Percentiles rank a stretch among this genome's conserved stretches.
These are phyloP conservation scores for Distichodus sexfasciatus DNA, from an alignment of 2,797 vertebrate genomes.

Conservation along the genomic window DNA sequence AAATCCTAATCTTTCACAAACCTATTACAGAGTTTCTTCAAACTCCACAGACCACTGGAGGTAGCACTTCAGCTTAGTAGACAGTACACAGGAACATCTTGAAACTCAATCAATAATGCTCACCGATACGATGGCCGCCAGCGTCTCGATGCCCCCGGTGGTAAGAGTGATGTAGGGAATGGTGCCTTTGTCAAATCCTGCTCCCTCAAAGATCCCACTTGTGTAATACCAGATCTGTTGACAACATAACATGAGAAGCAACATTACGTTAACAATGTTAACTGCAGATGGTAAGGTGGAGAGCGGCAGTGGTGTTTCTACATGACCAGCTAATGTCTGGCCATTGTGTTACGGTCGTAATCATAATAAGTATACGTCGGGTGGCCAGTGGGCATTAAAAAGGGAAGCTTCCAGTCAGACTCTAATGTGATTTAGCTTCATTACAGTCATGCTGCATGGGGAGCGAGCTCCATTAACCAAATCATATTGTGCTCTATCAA, in stretches of 20 bases:
- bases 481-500: neutral
- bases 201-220: constrained; percentile 82
- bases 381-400: too few relatives aligned
- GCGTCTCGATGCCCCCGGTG: constrained; percentile 83
- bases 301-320: neutral
- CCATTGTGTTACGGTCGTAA: too few relatives aligned
- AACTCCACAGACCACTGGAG: too few relatives aligned
- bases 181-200: constrained; percentile 74
- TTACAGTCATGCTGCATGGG: neutral
- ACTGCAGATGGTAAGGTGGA: too few relatives aligned
- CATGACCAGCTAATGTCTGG: neutral
- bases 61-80: too few relatives aligned
- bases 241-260: neutral
- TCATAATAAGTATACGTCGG: too few relatives aligned
- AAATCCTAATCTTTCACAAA: too few relatives aligned
- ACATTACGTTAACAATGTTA: neutral
- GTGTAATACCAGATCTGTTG: constrained; percentile 96
- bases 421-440: too few relatives aligned
- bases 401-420: too few relatives aligned
- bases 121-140: constrained; percentile 87
- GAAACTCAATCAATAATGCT: too few relatives aligned
- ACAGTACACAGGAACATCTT: too few relatives aligned
- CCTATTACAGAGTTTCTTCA: too few relatives aligned
- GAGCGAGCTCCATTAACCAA: neutral
- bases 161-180: constrained; percentile 89